These are phyloP conservation scores for Fragum fragum DNA, from an alignment of 2,888 invertebrate species.

Conservation along the genomic window DNA sequence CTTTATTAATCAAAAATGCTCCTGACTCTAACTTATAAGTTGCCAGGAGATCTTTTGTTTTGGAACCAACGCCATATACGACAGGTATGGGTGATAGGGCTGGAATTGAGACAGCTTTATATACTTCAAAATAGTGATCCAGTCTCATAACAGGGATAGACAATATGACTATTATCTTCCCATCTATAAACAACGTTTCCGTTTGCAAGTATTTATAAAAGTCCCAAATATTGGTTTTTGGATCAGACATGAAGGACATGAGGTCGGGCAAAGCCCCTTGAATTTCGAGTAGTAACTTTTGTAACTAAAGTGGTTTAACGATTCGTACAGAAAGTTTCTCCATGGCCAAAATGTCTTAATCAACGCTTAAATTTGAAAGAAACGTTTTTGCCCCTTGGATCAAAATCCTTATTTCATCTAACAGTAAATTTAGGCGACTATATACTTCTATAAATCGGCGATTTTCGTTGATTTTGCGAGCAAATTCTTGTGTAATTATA, in stretches of 20 bases:
- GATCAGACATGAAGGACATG: not conserved
- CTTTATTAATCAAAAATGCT: not conserved
- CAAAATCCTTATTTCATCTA: too few relatives aligned
- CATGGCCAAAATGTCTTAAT: too few relatives aligned
- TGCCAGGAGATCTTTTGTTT: not conserved
- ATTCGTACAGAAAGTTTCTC: not conserved
- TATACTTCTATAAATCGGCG: too few relatives aligned
- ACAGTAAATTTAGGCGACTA: too few relatives aligned
- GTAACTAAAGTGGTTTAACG: not conserved
- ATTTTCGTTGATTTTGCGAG: too few relatives aligned
- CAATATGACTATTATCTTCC: not conserved
- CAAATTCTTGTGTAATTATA: too few relatives aligned
- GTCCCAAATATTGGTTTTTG: conserved; percentile 3
- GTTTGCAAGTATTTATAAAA: not conserved
- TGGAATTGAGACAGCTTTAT: not conserved
- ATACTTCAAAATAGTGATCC: not conserved
- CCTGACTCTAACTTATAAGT: not conserved
- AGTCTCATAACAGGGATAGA: not conserved
- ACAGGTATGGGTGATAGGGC: not conserved
- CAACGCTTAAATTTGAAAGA: too few relatives aligned
- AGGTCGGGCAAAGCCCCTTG: not conserved
- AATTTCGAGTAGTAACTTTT: not conserved
- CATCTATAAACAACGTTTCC: not conserved
- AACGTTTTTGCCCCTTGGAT: too few relatives aligned
- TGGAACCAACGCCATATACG: not conserved